Base-by-base conservation (phyloP, 2,113 vertebrate genomes). In the Heloderma charlesbogerti region DNA sequence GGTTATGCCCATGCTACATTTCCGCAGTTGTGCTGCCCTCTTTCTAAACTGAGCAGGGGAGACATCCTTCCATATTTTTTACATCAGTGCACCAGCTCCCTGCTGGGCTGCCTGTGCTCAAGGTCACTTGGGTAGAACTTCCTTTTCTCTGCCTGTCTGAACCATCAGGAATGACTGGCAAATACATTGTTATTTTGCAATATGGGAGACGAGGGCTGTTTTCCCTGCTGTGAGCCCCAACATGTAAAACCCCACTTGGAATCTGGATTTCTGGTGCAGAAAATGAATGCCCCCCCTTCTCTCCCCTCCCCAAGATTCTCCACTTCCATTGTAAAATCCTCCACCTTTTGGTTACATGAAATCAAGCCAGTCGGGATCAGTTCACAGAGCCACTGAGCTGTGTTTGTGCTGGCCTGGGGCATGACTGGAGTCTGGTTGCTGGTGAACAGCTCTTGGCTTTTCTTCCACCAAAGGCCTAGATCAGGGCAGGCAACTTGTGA, bases 121-220 rank as follows among this genome's bases (percentile, higher is more conserved):
- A 81, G 12, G 84, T 91, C 90, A 69, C 75, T 43, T 29, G n/a
- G 57, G 51, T 54, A 40, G n/a, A 40, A 40, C 16, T 87, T 87
- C 82, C 87, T 87, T 79, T 43, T 77, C 27, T 40, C 77, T 40
- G 78, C 18, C 83, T 83, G 48, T 84, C 16, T 89, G 77, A 86
- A 57, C 27, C 83, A 80, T 71, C 91, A 27, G 54, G 87, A n/a
- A 67, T 72, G 71, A 79, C 82, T 88, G 66, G 69, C 82, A 85
- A 40, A 4, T 12, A 51, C 5, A 40, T n/a, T 91, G 45, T 69
- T 89, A 1, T 74, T 86, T 27, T 7, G 60, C 45, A 69, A 54
- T 12, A 27, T 40, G 25, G 29, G 45, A 54, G 27, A 57, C 45
- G 63, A 66, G 45, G 45, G 7, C 51, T 10, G 2, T 79, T 40